Percentiles rank a stretch among this genome's conserved stretches.
Evolutionary conservation across 2,113 vertebrate species (phyloP).

Genomic region (Dromiciops gliroides): DNA sequence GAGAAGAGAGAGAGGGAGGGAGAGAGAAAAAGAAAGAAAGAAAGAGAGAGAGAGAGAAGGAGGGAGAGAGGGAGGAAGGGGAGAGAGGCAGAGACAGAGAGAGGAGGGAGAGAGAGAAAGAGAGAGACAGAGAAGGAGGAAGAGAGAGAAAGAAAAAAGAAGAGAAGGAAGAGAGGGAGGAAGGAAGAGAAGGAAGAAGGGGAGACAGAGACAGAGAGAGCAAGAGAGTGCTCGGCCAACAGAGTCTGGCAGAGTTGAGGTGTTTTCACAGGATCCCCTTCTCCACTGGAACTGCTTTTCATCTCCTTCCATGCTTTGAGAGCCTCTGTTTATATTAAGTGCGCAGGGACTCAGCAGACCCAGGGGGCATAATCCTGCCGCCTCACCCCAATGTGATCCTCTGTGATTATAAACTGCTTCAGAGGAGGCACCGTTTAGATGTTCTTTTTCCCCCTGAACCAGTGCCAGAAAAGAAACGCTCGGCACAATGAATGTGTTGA

Average conservation of each 20-base stretch:
- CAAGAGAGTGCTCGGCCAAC: accelerated
- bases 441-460: neutral
- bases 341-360: neutral
- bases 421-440: neutral
- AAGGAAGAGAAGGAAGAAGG: too few relatives aligned
- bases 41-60: too few relatives aligned
- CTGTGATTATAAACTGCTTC: neutral
- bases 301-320: neutral
- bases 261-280: accelerated
- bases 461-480: neutral
- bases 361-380: accelerated
- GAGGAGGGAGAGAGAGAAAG: too few relatives aligned
- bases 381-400: neutral
- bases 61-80: accelerated
- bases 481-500: neutral
- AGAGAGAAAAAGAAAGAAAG: too few relatives aligned
- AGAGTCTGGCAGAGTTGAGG: accelerated
- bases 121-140: too few relatives aligned
- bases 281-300: neutral
- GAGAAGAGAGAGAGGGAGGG: accelerated
- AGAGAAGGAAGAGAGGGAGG: too few relatives aligned
- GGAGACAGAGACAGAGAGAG: neutral
- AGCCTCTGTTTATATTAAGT: neutral
- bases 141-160: too few relatives aligned
- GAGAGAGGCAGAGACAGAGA: neutral